phyloP scores from a whole-genome alignment of 2,888 invertebrate genomes.

The Pandemis corylana region DNA sequence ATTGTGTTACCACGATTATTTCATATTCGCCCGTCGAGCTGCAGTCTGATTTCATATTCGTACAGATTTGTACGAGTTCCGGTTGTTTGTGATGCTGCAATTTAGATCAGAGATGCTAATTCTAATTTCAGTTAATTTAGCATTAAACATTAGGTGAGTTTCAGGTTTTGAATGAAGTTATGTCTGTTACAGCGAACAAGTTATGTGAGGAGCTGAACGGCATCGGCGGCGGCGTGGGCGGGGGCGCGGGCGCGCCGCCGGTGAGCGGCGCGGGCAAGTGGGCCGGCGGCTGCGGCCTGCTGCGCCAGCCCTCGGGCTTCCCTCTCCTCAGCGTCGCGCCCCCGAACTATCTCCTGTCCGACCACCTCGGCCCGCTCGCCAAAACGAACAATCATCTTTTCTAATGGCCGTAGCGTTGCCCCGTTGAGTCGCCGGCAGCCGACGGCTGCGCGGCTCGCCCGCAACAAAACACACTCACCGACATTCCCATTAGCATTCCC shows the following conservation, averaged over 20 bases:
- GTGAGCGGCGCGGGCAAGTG: conserved; percentile 80
- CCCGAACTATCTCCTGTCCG: conserved; percentile 86
- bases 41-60: conserved; percentile 79
- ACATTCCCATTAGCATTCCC: conserved; percentile 44
- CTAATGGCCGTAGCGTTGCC: conserved; percentile 74
- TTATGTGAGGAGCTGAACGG: conserved; percentile 78
- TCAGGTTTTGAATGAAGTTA: conserved; percentile 17
- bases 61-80: conserved; percentile 73
- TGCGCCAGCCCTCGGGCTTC: conserved; percentile 86
- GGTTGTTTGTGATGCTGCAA: conserved; percentile 54
- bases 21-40: conserved; percentile 75
- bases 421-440: conserved; percentile 17
- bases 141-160: conserved; percentile 5
- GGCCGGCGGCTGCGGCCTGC: conserved; percentile 87
- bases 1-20: conserved; percentile 83
- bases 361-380: conserved; percentile 86
- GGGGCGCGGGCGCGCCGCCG: conserved; percentile 69
- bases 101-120: conserved; percentile 36
- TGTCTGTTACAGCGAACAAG: conserved; percentile 72
- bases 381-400: conserved; percentile 87
- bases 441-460: conserved; percentile 11
- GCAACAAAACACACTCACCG: conserved; percentile 38
- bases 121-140: conserved; percentile 19
- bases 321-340: conserved; percentile 85
- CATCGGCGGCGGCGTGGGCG: conserved; percentile 64